phyloP scores from a whole-genome alignment of 1,140 invertebrate species.

The Drosophila guanche region DNA sequence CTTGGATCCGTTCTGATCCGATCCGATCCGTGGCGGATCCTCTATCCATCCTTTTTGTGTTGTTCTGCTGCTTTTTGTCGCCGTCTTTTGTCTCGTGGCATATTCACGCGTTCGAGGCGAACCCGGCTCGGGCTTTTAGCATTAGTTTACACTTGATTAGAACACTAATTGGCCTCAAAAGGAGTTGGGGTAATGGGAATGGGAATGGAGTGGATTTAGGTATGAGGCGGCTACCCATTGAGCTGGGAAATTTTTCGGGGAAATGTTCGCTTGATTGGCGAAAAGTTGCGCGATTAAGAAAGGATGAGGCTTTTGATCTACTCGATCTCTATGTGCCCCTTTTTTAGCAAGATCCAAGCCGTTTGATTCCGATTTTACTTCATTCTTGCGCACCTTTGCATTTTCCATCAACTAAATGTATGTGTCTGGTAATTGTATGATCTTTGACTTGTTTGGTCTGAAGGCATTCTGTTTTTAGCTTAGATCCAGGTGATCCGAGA shows the following conservation, averaged over 20 bases:
- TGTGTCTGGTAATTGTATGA: conserved; percentile 12
- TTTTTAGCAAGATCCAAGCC: background rate
- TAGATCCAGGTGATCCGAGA: too few species aligned
- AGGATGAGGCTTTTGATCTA: conserved; percentile 48
- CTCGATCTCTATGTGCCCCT: conserved; percentile 15
- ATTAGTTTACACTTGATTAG: conserved; percentile 82
- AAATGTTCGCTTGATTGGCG: conserved; percentile 41
- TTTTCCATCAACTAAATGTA: conserved; percentile 2
- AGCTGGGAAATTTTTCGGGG: conserved; percentile 69
- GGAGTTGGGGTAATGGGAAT: conserved; percentile 2
- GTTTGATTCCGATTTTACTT: conserved; percentile 14
- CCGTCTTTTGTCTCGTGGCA: conserved; percentile 71
- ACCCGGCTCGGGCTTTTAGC: conserved; percentile 76
- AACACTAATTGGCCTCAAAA: conserved; percentile 70
- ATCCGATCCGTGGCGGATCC: conserved; percentile 7
- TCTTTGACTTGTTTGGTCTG: conserved; percentile 3
- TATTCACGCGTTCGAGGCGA: conserved; percentile 76
- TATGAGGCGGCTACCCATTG: conserved; percentile 24
- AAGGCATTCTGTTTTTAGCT: too few species aligned
- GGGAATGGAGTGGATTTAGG: background rate
- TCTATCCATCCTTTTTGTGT: conserved; percentile 8
- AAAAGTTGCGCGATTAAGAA: conserved; percentile 30
- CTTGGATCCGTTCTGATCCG: conserved; percentile 18
- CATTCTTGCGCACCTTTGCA: background rate
- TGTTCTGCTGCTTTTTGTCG: conserved; percentile 9